Base-by-base conservation (phyloP, 2,113 vertebrate genomes). In the Otus sunia region DNA sequence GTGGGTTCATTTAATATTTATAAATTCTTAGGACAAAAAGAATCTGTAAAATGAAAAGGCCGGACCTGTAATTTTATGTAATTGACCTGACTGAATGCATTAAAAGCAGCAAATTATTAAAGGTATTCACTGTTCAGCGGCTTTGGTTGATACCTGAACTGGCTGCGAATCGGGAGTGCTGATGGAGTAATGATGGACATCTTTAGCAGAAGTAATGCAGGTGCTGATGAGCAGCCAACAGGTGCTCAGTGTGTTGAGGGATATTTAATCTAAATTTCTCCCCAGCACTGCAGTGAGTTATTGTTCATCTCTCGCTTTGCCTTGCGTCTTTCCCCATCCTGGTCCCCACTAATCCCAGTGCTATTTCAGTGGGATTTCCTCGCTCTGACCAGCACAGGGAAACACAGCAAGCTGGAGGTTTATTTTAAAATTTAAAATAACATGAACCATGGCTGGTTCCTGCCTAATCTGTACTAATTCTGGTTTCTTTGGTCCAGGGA, bases 41-140 rank as follows among this genome's bases (percentile, higher is more conserved):
- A 94, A 87, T 39, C 68, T 58, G 22, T 69, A 59, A 91, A 92
- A 95, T 47, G 71, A 88, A 93, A 93, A 84, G 75, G 76, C 55
- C 72, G 91, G 85, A 72, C 73, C 64, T 88, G 49, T 96, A 90
- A 97, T 96, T 97, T 96, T 92, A 72, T 88, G 91, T 96, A 97
- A 95, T 97, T 95, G 89, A 76, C 79, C 78, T 86, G 91, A 91
- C 80, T 90, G 92, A 86, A 83, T 64, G 58, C 91, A 74, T 94
- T 91, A 95, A 84, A 88, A 93, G 84, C 90, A 88, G 67, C 58
- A 82, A 68, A 50, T 91, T 60, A 73, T 94, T 91, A 43, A 93
- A 91, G 59, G 94, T 87, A 67, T 93, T 96, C 74, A 47, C 82
- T 94, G 66, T 41, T 95, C 69, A 67, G 92, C 9, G 12, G 41